Percentiles rank a stretch among this genome's conserved stretches.
Conservation (phyloP, 1,140 invertebrate species). For the Aphidius ervi region DNA sequence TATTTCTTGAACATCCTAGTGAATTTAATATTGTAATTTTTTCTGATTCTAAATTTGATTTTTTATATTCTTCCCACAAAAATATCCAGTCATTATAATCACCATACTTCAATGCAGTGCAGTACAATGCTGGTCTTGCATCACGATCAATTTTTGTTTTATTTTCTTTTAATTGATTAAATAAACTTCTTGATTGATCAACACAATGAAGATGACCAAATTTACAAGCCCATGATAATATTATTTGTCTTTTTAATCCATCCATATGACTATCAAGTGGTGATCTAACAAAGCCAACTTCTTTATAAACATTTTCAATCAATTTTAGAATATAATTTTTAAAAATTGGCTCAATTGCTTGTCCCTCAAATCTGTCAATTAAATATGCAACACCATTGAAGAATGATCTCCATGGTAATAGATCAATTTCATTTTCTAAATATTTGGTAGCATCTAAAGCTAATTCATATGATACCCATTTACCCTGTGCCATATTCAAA, state of each 20-base stretch:
- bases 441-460: slow-evolving; percentile 54
- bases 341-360: not conserved
- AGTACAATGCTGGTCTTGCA: slow-evolving; percentile 54
- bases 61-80: slow-evolving; percentile 53
- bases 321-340: slow-evolving; percentile 21
- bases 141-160: slow-evolving; percentile 43
- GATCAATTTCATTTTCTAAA: slow-evolving; percentile 55
- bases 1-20: slow-evolving; percentile 56
- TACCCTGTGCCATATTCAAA: slow-evolving; percentile 47
- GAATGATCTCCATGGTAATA: slow-evolving; percentile 50
- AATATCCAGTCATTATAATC: slow-evolving; percentile 55
- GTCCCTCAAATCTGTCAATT: slow-evolving; percentile 24
- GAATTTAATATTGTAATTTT: slow-evolving; percentile 59
- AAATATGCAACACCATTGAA: slow-evolving; percentile 34
- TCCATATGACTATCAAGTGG: slow-evolving; percentile 45
- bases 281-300: slow-evolving; percentile 42
- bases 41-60: slow-evolving; percentile 55
- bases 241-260: slow-evolving; percentile 50
- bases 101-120: slow-evolving; percentile 54
- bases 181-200: slow-evolving; percentile 40
- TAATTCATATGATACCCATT: slow-evolving; percentile 37
- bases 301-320: slow-evolving; percentile 37
- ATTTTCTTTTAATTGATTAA: slow-evolving; percentile 49
- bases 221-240: slow-evolving; percentile 53
- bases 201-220: slow-evolving; percentile 51